These are phyloP conservation scores for Zaprionus vittiger DNA, from an alignment of 1,140 invertebrate genomes.

Conservation along the genomic window DNA sequence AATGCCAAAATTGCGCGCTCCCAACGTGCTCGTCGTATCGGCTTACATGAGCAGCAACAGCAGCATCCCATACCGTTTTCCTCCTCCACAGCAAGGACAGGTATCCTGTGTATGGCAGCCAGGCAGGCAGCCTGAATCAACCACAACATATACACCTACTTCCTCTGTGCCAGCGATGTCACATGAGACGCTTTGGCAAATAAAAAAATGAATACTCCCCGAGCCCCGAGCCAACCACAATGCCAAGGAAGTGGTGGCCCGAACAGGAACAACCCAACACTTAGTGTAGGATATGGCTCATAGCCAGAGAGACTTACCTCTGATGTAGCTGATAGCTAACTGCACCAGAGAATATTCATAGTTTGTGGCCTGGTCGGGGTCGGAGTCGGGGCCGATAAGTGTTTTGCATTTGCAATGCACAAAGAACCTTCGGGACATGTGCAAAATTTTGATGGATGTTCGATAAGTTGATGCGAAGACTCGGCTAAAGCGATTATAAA, in stretches of 20 bases:
- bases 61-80: constrained; percentile 44
- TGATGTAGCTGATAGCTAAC: constrained; percentile 31
- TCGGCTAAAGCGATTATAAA: constrained; percentile 47
- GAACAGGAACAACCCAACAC: constrained; percentile 57
- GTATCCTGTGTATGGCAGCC: constrained; percentile 31
- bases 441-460: constrained; percentile 50
- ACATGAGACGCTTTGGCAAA: constrained; percentile 74
- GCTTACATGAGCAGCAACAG: constrained; percentile 57
- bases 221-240: constrained; percentile 52
- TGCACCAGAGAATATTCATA: constrained; percentile 18
- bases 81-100: constrained; percentile 29
- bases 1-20: constrained; percentile 61
- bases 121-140: constrained; percentile 63
- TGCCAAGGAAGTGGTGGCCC: constrained; percentile 67
- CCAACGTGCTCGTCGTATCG: constrained; percentile 55
- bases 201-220: constrained; percentile 17
- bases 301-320: constrained; percentile 28
- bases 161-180: constrained; percentile 62
- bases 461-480: constrained; percentile 42
- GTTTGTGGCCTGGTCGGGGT: constrained; percentile 22
- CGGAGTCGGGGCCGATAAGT: constrained; percentile 21
- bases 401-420: constrained; percentile 53
- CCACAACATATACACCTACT: constrained; percentile 83
- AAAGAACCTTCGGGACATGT: constrained; percentile 37
- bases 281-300: constrained; percentile 52